Percentiles rank a stretch among this genome's conserved stretches.
phyloP scores from a whole-genome alignment of 2,888 invertebrate genomes.

The Busseola fusca region DNA sequence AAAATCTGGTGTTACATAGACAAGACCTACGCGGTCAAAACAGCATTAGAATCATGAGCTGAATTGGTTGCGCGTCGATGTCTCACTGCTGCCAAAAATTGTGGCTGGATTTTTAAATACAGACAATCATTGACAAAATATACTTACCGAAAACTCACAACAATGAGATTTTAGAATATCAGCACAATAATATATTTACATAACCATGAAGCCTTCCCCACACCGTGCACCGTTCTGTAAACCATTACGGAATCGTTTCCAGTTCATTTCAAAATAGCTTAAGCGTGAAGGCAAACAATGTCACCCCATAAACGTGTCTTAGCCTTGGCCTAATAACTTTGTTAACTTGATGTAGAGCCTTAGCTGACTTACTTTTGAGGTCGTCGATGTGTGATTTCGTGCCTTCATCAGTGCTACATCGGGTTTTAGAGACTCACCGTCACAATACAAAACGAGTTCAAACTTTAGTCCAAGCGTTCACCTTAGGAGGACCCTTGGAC shows the following conservation, averaged over 20 bases:
- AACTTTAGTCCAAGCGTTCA: not conserved
- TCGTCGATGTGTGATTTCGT: not conserved
- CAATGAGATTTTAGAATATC: not conserved
- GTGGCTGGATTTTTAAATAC: too few species aligned
- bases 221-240: not conserved
- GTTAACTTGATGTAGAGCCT: slow-evolving; percentile 16
- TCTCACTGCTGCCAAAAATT: too few species aligned
- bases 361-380: not conserved
- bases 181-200: not conserved
- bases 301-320: slow-evolving; percentile 28
- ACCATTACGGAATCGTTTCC: slow-evolving; percentile 32
- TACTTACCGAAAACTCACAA: not conserved
- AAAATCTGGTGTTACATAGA: too few species aligned
- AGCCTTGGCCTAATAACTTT: slow-evolving; percentile 35
- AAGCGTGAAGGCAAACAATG: slow-evolving; percentile 18
- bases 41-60: too few species aligned
- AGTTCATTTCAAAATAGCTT: slow-evolving; percentile 28
- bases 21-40: too few species aligned
- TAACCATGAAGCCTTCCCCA: not conserved
- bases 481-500: not conserved
- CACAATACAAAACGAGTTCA: not conserved
- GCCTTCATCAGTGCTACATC: not conserved
- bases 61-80: too few species aligned
- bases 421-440: not conserved
- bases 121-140: not conserved